phyloP scores from a whole-genome alignment of 2,113 vertebrate species.

The Sphaerodactylus townsendi region DNA sequence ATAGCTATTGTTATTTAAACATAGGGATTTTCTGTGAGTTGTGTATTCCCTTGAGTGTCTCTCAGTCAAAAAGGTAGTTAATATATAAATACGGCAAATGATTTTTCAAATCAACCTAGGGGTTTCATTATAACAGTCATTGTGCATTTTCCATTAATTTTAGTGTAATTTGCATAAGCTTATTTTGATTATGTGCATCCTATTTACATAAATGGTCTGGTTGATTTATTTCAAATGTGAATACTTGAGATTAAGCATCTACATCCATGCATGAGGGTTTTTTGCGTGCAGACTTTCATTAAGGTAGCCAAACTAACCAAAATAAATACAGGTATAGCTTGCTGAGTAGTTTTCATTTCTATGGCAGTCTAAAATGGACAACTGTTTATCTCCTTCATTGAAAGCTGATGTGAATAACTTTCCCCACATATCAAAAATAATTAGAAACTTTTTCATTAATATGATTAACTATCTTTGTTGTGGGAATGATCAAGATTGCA shows the following conservation, averaged over 20 bases:
- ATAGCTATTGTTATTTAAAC: neutral
- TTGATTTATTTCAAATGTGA: constrained; percentile 21
- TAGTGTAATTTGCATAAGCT: neutral
- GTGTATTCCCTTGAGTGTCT: neutral
- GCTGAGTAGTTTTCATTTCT: constrained; percentile 28
- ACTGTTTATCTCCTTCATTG: constrained; percentile 54
- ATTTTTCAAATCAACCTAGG: neutral
- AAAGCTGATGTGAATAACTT: constrained; percentile 51
- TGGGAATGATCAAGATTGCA: neutral
- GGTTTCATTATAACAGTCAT: neutral
- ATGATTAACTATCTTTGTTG: neutral
- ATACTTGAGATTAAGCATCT: constrained; percentile 25
- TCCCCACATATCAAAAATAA: constrained; percentile 29
- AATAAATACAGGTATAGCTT: neutral
- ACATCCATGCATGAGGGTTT: constrained; percentile 22
- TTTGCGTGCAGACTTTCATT: constrained; percentile 36
- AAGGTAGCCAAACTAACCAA: neutral
- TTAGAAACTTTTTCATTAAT: constrained; percentile 31
- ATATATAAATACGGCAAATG: neutral
- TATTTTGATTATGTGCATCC: neutral
- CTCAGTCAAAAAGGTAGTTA: neutral
- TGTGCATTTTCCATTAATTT: neutral
- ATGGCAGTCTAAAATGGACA: constrained; percentile 39
- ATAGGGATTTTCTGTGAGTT: neutral
- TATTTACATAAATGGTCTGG: neutral